Conservation (phyloP, 2,113 vertebrate genomes). For the Brachionichthys hirsutus region DNA sequence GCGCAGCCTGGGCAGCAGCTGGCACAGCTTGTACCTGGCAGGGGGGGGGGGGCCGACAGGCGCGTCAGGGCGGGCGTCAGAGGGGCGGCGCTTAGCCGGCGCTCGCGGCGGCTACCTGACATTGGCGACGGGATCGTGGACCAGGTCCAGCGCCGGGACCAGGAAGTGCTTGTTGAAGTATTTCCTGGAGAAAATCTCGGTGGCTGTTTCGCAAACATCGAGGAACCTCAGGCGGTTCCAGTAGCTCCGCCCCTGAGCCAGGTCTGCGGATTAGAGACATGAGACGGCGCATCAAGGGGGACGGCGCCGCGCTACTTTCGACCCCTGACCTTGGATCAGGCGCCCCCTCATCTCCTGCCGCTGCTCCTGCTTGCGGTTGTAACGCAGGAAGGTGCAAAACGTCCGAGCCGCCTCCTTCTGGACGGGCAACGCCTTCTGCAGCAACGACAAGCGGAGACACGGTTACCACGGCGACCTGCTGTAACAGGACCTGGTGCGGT, state of each 20-base stretch:
- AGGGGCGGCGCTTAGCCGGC: background rate
- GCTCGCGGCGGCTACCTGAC: conserved; percentile 82
- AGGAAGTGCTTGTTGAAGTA: conserved; percentile 97
- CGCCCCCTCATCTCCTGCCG: conserved; percentile 90
- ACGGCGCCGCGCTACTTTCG: no score
- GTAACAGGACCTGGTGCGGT: rapidly evolving
- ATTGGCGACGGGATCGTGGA: conserved; percentile 92
- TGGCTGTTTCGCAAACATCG: conserved; percentile 92
- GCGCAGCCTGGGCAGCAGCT: conserved; percentile 88
- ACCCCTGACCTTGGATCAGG: conserved; percentile 83
- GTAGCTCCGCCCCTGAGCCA: conserved; percentile 92
- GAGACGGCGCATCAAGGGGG: no score
- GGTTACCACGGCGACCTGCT: conserved; percentile 3
- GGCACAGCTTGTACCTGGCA: conserved; percentile 84
- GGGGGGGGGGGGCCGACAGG: background rate
- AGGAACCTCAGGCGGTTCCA: conserved; percentile 94
- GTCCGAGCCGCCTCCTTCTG: conserved; percentile 92
- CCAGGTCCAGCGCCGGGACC: conserved; percentile 87
- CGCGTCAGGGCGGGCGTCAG: background rate
- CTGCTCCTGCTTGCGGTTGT: conserved; percentile 93
- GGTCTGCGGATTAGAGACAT: conserved; percentile 74
- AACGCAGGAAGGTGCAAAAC: conserved; percentile 89
- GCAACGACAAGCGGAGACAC: conserved; percentile 6
- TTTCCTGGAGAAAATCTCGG: conserved; percentile 92
- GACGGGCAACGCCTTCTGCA: conserved; percentile 91